A percentile compares a stretch with the other conserved stretches of the same genome.
These are phyloP conservation scores for Styela plicata DNA, from an alignment of 23 tunicate genomes.

Conservation along the genomic window DNA sequence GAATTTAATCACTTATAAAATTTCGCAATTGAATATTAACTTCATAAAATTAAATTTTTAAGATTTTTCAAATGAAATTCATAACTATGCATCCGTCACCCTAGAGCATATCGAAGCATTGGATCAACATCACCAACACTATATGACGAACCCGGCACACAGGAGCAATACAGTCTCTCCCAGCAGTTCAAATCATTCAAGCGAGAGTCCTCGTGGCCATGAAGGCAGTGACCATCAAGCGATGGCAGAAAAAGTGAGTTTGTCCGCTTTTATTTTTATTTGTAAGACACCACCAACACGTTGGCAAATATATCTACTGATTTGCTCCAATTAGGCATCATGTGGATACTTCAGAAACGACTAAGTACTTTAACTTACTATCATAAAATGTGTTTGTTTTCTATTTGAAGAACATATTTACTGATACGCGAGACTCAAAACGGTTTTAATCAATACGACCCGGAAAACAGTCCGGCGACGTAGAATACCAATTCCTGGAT, in stretches of 20 bases:
- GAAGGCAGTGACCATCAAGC: slow-evolving; percentile 30
- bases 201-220: slow-evolving; percentile 48
- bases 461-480: too few relatives aligned
- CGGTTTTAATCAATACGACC: too few relatives aligned
- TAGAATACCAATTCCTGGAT: too few relatives aligned
- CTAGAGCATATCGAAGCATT: slow-evolving; percentile 76
- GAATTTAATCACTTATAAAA: too few relatives aligned
- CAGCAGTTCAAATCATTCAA: slow-evolving; percentile 67
- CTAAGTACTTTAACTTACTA: not conserved
- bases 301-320: too few relatives aligned
- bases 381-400: not conserved
- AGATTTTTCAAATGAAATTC: too few relatives aligned
- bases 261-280: not conserved
- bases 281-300: too few relatives aligned
- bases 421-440: too few relatives aligned
- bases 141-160: slow-evolving; percentile 52
- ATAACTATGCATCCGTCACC: not conserved
- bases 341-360: not conserved
- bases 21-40: too few relatives aligned
- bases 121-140: slow-evolving; percentile 22
- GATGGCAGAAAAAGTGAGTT: slow-evolving; percentile 19
- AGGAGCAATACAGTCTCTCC: slow-evolving; percentile 71
- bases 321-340: too few relatives aligned
- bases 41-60: too few relatives aligned
- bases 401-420: not conserved